Evolutionary conservation across 2,888 invertebrate species (phyloP).

Genomic region (Imbricaverruca yamaguchii): DNA sequence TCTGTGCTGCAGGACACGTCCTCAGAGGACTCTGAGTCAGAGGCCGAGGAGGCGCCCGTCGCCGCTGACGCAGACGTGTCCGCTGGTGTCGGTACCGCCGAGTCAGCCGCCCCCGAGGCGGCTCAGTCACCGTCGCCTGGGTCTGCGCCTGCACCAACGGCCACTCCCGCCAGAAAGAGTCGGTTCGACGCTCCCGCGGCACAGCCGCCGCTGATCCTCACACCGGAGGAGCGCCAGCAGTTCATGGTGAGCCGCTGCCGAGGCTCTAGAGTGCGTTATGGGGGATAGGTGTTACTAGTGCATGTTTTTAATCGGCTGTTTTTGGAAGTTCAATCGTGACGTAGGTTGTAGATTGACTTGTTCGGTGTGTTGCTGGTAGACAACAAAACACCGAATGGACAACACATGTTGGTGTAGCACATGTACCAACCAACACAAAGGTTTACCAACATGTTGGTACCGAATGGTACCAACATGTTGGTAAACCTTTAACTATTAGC

Average conservation of each 20-base stretch:
- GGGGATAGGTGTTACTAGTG: no score
- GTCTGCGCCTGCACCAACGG: neutral
- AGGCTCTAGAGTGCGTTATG: no score
- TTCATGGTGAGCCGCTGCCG: neutral
- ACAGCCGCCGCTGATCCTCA: neutral
- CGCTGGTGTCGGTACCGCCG: neutral
- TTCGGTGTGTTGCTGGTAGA: no score
- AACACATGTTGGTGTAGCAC: no score
- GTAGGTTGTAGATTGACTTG: no score
- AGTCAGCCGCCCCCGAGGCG: neutral
- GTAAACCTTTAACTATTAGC: no score
- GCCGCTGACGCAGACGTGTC: neutral
- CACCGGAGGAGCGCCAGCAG: neutral
- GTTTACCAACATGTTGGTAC: no score
- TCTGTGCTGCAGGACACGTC: neutral
- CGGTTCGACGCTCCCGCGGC: constrained; percentile 15
- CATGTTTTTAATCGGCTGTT: no score
- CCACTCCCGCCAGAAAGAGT: constrained; percentile 1
- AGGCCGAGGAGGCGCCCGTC: neutral
- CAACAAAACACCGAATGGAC: no score
- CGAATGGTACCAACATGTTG: no score
- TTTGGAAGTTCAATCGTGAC: no score
- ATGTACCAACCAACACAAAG: no score
- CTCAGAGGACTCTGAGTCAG: neutral
- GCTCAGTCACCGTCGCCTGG: neutral